Conservation (phyloP, 1,140 invertebrate species). For the Panagrolaimus sp. region DNA sequence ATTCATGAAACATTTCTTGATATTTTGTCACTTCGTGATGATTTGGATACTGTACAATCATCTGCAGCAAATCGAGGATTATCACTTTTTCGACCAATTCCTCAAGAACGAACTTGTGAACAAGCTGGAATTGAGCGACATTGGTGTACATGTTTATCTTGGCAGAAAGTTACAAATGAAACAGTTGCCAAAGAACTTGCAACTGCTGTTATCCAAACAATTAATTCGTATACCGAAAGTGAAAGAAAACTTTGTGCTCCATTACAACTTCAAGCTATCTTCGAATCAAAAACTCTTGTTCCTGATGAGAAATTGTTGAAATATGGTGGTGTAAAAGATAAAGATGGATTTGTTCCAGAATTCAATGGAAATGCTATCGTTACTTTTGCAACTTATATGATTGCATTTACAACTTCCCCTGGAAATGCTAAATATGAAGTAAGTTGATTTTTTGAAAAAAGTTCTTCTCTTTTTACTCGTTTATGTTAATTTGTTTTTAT, state of each 20-base stretch:
- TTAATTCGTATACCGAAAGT: conserved; percentile 67
- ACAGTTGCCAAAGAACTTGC: conserved; percentile 61
- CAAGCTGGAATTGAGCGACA: conserved; percentile 79
- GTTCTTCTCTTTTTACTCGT: neutral
- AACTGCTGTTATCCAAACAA: conserved; percentile 65
- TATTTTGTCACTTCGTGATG: conserved; percentile 52
- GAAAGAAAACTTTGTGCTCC: conserved; percentile 67
- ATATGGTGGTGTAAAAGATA: conserved; percentile 72
- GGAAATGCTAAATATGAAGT: conserved; percentile 72
- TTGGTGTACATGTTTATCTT: conserved; percentile 84
- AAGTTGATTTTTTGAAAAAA: conserved; percentile 64
- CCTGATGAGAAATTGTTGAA: conserved; percentile 67
- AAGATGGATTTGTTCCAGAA: conserved; percentile 74
- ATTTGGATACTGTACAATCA: conserved; percentile 23
- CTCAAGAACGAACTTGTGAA: conserved; percentile 59
- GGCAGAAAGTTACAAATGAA: conserved; percentile 65
- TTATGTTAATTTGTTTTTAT: no score
- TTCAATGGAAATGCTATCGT: conserved; percentile 68
- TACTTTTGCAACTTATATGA: conserved; percentile 69
- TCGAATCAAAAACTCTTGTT: conserved; percentile 67
- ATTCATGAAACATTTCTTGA: conserved; percentile 61
- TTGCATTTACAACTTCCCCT: conserved; percentile 72
- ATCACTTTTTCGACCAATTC: conserved; percentile 61
- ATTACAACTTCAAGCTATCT: conserved; percentile 65
- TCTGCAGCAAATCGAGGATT: conserved; percentile 54